These are phyloP conservation scores for Lordiphosa mommai DNA, from an alignment of 1,140 invertebrate species.

Conservation along the genomic window DNA sequence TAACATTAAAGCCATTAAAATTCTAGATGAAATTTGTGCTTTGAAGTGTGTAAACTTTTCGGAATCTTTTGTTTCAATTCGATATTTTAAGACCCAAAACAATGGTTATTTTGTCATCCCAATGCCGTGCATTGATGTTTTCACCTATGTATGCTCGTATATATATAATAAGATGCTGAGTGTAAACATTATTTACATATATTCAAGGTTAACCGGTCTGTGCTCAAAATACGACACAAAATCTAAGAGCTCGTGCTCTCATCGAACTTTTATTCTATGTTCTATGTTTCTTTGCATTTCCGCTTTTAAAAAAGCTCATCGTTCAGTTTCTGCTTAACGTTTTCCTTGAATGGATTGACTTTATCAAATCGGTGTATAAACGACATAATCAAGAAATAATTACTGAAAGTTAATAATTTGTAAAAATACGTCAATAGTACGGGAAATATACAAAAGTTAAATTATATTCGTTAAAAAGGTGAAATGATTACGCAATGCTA, in stretches of 20 bases:
- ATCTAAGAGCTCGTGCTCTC: background rate
- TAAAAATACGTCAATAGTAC: background rate
- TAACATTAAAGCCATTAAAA: too few relatives aligned
- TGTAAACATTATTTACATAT: background rate
- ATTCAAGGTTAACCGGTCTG: conserved; percentile 7
- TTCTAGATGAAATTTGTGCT: too few relatives aligned
- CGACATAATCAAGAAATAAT: background rate
- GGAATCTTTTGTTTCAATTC: too few relatives aligned
- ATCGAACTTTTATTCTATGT: conserved; percentile 1
- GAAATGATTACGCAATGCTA: background rate
- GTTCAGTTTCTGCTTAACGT: conserved; percentile 3
- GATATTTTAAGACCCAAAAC: too few relatives aligned
- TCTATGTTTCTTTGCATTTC: conserved; percentile 6
- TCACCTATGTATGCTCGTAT: background rate
- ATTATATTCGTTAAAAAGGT: background rate
- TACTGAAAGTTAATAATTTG: too few relatives aligned
- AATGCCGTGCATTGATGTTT: too few relatives aligned
- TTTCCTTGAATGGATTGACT: background rate
- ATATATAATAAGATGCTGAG: background rate
- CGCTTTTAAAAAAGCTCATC: conserved; percentile 4
- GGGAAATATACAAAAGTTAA: background rate
- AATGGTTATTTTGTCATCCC: too few relatives aligned
- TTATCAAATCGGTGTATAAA: background rate
- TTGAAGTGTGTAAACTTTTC: too few relatives aligned
- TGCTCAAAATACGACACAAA: background rate